Percentiles rank a stretch among this genome's conserved stretches.
Conservation (phyloP, 1,140 invertebrate genomes). For the Nilaparvata lugens region DNA sequence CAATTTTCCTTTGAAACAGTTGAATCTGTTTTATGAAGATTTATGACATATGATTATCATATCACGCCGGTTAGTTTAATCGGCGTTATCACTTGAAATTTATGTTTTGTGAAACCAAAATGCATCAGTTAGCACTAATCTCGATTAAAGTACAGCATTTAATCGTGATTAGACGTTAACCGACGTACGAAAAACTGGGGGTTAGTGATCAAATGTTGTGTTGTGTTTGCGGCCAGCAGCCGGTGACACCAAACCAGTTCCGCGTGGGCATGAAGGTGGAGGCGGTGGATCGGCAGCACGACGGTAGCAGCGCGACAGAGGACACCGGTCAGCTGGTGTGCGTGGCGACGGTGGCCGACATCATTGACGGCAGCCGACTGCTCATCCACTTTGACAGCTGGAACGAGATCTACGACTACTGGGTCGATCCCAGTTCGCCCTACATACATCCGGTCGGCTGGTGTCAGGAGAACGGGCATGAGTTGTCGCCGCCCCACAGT, state of each 20-base stretch:
- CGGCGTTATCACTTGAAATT: too few relatives aligned
- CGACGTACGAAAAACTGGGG: too few relatives aligned
- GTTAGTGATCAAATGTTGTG: too few relatives aligned
- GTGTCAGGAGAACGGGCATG: conserved; percentile 72
- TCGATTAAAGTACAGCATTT: too few relatives aligned
- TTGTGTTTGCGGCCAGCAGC: conserved; percentile 41
- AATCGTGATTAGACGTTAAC: too few relatives aligned
- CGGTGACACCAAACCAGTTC: conserved; percentile 65
- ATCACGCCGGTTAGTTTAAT: too few relatives aligned
- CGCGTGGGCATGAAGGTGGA: conserved; percentile 88
- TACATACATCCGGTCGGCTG: conserved; percentile 91
- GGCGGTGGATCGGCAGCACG: conserved; percentile 86
- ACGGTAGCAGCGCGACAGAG: too few relatives aligned
- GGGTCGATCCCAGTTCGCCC: conserved; percentile 80
- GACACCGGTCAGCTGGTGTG: conserved; percentile 71
- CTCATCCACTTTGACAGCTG: conserved; percentile 93
- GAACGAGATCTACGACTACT: conserved; percentile 90
- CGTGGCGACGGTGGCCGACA: conserved; percentile 78
- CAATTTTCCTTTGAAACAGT: too few relatives aligned
- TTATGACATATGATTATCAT: too few relatives aligned
- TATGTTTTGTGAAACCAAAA: too few relatives aligned
- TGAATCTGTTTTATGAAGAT: too few relatives aligned
- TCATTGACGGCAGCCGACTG: conserved; percentile 71
- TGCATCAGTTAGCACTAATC: too few relatives aligned
- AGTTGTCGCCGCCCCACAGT: conserved; percentile 81